Conservation (phyloP, 2,113 vertebrate species). For the Eulemur rufifrons region DNA sequence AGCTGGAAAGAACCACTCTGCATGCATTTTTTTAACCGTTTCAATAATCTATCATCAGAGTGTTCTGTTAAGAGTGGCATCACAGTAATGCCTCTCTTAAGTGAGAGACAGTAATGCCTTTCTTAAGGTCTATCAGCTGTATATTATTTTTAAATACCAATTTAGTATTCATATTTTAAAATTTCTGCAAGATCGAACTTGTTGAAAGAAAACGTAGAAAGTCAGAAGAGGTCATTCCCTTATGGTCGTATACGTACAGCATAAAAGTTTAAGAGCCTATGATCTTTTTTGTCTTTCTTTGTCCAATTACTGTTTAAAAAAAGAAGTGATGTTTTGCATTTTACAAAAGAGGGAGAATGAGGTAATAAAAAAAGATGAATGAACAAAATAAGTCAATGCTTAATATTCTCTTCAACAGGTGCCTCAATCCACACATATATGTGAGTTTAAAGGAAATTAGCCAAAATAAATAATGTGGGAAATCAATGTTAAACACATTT, state of each 20-base stretch:
- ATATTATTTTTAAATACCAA: not conserved
- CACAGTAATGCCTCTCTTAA: not conserved
- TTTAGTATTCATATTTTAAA: conserved; percentile 13
- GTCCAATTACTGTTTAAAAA: not conserved
- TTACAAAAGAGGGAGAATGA: conserved; percentile 36
- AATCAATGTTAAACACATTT: conserved; percentile 83
- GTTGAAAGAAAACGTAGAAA: not conserved
- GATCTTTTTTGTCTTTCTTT: conserved; percentile 3
- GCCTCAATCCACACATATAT: conserved; percentile 74
- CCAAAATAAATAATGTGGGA: conserved; percentile 83
- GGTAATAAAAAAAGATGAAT: conserved; percentile 63
- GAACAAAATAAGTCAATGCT: conserved; percentile 54
- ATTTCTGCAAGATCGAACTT: not conserved
- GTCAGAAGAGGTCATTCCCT: not conserved
- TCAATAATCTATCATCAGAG: conserved; percentile 4
- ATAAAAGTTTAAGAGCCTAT: not conserved
- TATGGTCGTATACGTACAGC: not conserved
- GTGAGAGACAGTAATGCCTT: not conserved
- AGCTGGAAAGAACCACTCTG: not conserved
- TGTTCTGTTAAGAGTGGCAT: conserved; percentile 1
- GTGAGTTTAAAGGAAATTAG: conserved; percentile 77
- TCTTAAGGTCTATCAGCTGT: not conserved
- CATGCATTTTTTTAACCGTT: conserved; percentile 52
- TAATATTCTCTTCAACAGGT: conserved; percentile 81
- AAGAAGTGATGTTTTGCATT: not conserved